phyloP scores from a whole-genome alignment of 1,140 invertebrate genomes.

The Zaprionus taronus region DNA sequence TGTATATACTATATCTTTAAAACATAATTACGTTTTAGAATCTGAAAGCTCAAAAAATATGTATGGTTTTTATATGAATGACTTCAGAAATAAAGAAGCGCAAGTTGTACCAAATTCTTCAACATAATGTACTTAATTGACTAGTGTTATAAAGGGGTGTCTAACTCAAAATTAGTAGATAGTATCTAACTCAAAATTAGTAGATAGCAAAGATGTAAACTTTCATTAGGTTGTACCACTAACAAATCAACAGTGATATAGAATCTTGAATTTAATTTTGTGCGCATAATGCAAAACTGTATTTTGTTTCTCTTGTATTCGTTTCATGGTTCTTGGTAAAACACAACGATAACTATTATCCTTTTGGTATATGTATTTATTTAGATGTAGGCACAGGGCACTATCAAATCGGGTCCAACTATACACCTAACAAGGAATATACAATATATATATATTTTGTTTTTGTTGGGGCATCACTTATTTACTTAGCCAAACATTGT shows the following conservation, averaged over 20 bases:
- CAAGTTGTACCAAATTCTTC: not conserved
- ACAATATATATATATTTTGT: not conserved
- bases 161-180: conserved; percentile 8
- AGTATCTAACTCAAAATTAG: conserved; percentile 5
- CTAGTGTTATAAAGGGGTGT: conserved; percentile 8
- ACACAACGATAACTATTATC: conserved; percentile 2
- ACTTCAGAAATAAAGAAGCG: not conserved
- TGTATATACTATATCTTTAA: not conserved
- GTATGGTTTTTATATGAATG: not conserved
- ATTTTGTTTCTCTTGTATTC: not conserved
- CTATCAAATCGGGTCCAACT: not conserved
- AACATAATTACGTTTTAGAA: not conserved
- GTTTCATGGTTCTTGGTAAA: not conserved
- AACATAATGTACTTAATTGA: conserved; percentile 17
- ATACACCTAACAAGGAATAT: not conserved
- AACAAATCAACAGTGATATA: not conserved
- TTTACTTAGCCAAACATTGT: not conserved
- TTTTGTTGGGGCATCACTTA: not conserved
- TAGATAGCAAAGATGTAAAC: not conserved
- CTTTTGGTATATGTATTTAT: not conserved
- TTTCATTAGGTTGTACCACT: no score
- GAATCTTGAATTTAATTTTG: not conserved
- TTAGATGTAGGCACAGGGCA: not conserved
- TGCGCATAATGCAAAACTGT: not conserved
- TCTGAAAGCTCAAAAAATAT: not conserved